Evolutionary conservation across 2,113 vertebrate genomes (phyloP).

Genomic region (Nannospalax galili): DNA sequence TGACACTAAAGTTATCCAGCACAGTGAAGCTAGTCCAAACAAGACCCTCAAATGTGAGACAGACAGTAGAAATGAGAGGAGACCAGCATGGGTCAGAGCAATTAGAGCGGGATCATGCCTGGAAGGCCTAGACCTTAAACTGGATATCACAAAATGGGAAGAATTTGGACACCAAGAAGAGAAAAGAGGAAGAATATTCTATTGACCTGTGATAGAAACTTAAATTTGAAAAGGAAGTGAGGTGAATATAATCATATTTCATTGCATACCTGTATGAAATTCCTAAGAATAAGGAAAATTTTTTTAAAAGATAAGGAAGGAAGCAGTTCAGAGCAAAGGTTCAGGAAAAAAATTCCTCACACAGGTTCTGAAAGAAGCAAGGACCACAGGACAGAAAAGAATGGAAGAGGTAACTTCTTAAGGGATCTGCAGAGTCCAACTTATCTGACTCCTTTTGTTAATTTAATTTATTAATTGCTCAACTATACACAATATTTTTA

Average conservation of each 20-base stretch:
- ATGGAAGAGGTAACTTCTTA: background rate
- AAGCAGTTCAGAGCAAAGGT: background rate
- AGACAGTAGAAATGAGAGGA: background rate
- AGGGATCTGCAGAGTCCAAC: no score
- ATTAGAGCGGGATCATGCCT: background rate
- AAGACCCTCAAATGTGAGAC: background rate
- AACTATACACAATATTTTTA: background rate
- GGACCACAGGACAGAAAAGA: rapidly evolving
- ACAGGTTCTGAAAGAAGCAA: background rate
- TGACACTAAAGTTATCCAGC: no score
- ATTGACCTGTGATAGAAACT: background rate
- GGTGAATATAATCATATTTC: no score
- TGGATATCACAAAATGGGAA: background rate
- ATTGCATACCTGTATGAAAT: no score
- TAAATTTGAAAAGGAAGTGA: background rate
- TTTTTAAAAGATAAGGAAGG: background rate
- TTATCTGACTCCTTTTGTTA: background rate
- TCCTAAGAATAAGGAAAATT: no score
- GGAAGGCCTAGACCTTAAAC: background rate
- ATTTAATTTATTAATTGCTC: background rate
- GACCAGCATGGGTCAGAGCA: background rate
- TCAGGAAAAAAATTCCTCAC: background rate
- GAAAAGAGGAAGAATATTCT: background rate
- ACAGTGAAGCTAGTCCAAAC: no score
- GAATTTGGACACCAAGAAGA: background rate